These are phyloP conservation scores for Sakesphorus luctuosus DNA, from an alignment of 2,113 vertebrate species.

Conservation along the genomic window DNA sequence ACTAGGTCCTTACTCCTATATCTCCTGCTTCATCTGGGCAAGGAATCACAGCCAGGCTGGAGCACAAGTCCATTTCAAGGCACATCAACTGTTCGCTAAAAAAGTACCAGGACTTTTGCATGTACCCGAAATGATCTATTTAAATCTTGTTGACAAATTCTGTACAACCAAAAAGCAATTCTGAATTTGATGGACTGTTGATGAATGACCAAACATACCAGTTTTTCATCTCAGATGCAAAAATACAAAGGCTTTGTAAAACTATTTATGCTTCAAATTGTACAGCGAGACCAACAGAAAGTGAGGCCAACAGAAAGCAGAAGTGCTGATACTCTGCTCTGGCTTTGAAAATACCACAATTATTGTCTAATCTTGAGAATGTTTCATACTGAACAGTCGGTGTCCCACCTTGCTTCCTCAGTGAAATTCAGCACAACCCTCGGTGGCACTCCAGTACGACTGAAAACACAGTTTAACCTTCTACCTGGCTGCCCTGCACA, in stretches of 20 bases:
- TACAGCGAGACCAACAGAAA: background rate
- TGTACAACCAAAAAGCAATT: background rate
- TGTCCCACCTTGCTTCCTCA: background rate
- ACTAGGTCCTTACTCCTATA: fast-evolving
- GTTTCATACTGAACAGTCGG: background rate
- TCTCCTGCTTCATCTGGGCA: background rate
- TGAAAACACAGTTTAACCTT: fast-evolving
- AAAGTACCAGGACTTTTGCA: background rate
- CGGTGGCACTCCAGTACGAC: background rate
- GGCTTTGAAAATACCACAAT: background rate
- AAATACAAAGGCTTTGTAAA: background rate
- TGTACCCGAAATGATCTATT: background rate
- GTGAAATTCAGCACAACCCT: background rate
- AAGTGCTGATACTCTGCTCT: background rate
- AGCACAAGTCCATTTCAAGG: background rate
- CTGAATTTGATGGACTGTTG: background rate
- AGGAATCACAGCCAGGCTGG: background rate
- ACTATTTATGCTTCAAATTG: background rate
- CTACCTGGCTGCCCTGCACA: background rate
- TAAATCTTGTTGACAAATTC: background rate
- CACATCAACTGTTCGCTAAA: background rate
- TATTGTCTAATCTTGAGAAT: background rate
- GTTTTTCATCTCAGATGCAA: background rate
- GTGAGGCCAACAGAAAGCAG: background rate
- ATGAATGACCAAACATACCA: background rate